Evolutionary conservation across 2,113 vertebrate genomes (phyloP).

Genomic region (Phainopepla nitens): DNA sequence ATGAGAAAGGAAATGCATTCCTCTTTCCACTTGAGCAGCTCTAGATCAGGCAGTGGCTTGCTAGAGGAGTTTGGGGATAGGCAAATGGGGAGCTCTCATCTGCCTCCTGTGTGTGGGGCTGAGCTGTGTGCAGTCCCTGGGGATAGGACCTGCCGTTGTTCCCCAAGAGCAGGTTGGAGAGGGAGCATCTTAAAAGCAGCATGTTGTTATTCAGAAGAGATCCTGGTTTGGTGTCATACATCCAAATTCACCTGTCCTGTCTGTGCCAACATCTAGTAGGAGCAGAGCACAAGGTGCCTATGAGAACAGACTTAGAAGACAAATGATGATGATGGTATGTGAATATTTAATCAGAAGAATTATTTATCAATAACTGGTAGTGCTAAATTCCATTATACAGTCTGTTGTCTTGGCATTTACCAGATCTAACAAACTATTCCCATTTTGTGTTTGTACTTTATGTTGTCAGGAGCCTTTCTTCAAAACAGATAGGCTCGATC

Average conservation of each 20-base stretch:
- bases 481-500: background rate
- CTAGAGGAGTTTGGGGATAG: background rate
- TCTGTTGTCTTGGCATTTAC: background rate
- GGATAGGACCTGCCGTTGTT: background rate
- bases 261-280: background rate
- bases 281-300: background rate
- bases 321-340: background rate
- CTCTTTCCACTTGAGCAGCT: background rate
- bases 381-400: background rate
- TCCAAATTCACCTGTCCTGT: background rate
- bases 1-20: background rate
- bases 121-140: background rate
- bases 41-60: background rate
- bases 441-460: background rate
- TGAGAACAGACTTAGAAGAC: background rate
- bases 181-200: background rate
- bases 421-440: background rate
- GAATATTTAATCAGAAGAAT: background rate
- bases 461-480: background rate
- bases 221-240: background rate
- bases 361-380: background rate
- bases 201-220: background rate
- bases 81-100: rapidly evolving
- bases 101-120: background rate
- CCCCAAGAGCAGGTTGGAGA: rapidly evolving